These are phyloP conservation scores for Rhombomys opimus DNA, from an alignment of 2,113 vertebrate species.

Conservation along the genomic window DNA sequence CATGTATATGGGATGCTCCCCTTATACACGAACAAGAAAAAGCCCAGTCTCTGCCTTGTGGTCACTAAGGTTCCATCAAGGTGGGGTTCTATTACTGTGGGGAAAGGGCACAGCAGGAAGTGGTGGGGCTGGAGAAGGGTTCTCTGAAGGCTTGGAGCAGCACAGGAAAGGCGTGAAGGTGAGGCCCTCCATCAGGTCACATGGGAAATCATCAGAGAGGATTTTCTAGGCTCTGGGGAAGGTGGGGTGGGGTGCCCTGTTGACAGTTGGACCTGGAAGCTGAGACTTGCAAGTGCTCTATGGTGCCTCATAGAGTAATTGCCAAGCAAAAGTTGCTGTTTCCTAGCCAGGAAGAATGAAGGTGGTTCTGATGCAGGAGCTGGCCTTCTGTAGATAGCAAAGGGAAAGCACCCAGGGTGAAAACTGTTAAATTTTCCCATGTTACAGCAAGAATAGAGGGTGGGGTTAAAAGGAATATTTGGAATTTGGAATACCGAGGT, in stretches of 20 bases:
- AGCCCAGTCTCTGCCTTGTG: neutral
- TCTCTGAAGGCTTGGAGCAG: neutral
- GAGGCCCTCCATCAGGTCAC: neutral
- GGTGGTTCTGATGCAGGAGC: neutral
- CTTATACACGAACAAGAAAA: neutral
- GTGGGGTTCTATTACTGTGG: neutral
- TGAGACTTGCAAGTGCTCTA: neutral
- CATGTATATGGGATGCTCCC: neutral
- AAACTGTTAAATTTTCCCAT: neutral
- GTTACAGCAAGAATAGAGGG: neutral
- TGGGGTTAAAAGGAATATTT: neutral
- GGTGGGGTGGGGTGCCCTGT: rapidly evolving
- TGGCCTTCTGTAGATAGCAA: neutral
- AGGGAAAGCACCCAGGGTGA: neutral
- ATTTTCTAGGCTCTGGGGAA: neutral
- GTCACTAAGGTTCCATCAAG: neutral
- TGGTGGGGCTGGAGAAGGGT: neutral
- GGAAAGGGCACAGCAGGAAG: neutral
- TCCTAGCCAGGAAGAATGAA: neutral
- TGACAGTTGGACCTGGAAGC: no score
- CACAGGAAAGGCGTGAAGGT: neutral
- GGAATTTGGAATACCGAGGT: neutral
- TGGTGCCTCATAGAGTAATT: neutral
- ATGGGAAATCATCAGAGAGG: neutral
- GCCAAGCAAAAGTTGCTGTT: neutral